Evolutionary conservation across 2,113 vertebrate genomes (phyloP), one percentile per base, ranked within the genome.

Genomic region (Anolis sagrei): DNA sequence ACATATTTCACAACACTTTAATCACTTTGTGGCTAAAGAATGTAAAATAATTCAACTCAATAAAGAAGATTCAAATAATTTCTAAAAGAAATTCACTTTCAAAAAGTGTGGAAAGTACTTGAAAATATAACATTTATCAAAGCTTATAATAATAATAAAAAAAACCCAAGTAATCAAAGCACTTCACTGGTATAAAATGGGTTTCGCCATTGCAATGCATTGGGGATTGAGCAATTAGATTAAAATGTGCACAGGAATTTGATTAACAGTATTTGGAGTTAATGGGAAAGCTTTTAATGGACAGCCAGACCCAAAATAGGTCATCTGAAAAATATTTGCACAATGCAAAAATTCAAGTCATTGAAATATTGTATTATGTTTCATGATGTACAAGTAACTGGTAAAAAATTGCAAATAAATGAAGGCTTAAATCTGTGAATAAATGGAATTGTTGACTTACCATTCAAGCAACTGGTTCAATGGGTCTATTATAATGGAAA

Each of bases 31-130:
- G 1, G n/a, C 44, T 76, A 76, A 84, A 84, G n/a, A 85, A 81
- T 86, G 75, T 85, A 69, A 85, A n/a, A 85, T 18, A 81, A 3
- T 68, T 61, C 2, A 4, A 76, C 85, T 90, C 11, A 61, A 34
- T 6, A 32, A 44, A 70, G 18, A 83, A 58, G 61, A 74, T 10
- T 36, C 49, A 11, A 72, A 25, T 32, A 72, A 21, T 66, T 9
- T 83, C 18, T 74, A 21, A 69, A 80, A 5, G 73, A 89, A 58
- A 79, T 25, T 36, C 0, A 14, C n/a, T 73, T 64, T n/a, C n/a
- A 25, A 23, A 77, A 90, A 34, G 7, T 75, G 76, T 81, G 23
- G 80, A 83, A 80, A 88, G 72, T 64, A 2, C 0, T 32, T 54
- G 8, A 27, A 85, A 84, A 77, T 80, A 1, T 49, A 76, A 88